A percentile compares a stretch with the other conserved stretches of the same genome.
phyloP scores from a whole-genome alignment of 2,113 vertebrate genomes.

The Aspiorhynchus laticeps region DNA sequence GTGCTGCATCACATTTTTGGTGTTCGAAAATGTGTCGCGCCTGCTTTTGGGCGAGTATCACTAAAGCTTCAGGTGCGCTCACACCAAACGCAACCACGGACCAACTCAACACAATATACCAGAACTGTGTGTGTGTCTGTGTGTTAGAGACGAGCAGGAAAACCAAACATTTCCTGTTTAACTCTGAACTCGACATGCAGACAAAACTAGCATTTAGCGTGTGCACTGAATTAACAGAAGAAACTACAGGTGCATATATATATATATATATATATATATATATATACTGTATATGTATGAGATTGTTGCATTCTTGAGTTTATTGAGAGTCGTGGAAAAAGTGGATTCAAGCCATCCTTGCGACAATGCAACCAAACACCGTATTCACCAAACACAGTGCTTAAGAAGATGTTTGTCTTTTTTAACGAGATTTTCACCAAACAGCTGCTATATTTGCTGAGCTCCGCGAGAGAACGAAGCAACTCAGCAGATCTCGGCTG shows the following conservation, averaged over 20 bases:
- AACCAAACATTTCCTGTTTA: slow-evolving; percentile 20
- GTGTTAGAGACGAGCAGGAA: neutral
- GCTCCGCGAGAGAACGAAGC: neutral
- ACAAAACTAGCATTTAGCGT: neutral
- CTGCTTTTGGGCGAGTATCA: slow-evolving; percentile 69
- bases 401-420: slow-evolving; percentile 27
- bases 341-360: slow-evolving; percentile 25
- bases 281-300: neutral
- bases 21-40: slow-evolving; percentile 85
- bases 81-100: neutral
- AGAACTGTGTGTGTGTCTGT: neutral
- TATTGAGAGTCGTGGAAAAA: neutral
- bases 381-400: neutral
- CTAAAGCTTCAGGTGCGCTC: slow-evolving; percentile 13
- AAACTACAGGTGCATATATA: neutral
- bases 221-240: neutral
- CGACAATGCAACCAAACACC: neutral
- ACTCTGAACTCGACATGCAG: neutral
- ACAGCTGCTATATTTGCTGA: slow-evolving; percentile 25
- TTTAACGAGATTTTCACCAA: slow-evolving; percentile 13
- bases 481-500: slow-evolving; percentile 15
- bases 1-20: slow-evolving; percentile 87
- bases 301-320: neutral
- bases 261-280: neutral
- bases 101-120: neutral